phyloP scores from a whole-genome alignment of 2,113 vertebrate species.

The Cnemophilus loriae region DNA sequence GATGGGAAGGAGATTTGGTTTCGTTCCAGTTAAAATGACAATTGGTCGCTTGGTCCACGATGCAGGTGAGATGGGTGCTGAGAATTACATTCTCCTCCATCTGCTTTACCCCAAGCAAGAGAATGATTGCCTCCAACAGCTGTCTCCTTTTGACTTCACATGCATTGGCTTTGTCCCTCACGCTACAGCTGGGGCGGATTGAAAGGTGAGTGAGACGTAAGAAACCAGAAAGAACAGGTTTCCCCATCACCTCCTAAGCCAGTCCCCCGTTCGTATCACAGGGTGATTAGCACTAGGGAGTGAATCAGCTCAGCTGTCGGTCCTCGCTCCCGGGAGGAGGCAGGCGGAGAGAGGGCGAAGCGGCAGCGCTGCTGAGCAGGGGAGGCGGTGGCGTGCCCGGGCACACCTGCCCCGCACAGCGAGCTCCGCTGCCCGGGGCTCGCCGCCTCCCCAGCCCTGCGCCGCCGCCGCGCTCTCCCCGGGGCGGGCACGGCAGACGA shows the following conservation, averaged over 20 bases:
- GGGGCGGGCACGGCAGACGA: not conserved
- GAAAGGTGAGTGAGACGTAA: not conserved
- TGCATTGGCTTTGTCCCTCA: not conserved
- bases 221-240: not conserved
- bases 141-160: not conserved
- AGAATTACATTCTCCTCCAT: not conserved
- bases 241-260: not conserved
- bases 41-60: not conserved
- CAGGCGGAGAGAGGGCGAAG: not conserved
- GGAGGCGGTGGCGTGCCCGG: accelerated
- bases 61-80: not conserved
- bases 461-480: not conserved
- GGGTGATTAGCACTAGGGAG: not conserved
- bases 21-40: not conserved
- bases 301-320: not conserved
- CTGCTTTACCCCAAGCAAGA: not conserved
- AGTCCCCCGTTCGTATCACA: accelerated
- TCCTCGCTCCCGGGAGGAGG: not conserved
- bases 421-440: not conserved
- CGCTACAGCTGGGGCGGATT: not conserved
- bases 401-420: not conserved
- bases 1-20: not conserved
- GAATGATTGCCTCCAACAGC: accelerated
- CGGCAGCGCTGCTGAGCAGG: accelerated
- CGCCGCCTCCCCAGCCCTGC: not conserved